These are phyloP conservation scores for Amphimedon queenslandica DNA, from an alignment of 37 sponge, comb jelly and placozoan genomes.

Conservation along the genomic window DNA sequence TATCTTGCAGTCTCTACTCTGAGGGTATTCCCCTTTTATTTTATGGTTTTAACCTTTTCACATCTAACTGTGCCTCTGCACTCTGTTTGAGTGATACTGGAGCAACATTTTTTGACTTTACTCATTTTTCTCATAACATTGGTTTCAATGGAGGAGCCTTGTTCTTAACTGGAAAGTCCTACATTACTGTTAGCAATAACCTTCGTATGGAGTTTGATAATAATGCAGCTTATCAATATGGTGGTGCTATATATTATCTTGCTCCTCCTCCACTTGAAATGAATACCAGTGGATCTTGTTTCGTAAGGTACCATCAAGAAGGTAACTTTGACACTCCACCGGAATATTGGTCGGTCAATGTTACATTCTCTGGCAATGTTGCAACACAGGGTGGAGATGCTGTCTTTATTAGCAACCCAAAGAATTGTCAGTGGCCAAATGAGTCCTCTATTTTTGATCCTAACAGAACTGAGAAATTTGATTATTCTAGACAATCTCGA, in stretches of 20 bases:
- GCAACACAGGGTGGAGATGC: slow-evolving; percentile 11
- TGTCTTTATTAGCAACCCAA: slow-evolving; percentile 2
- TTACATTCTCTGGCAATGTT: slow-evolving; percentile 10
- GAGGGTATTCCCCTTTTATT: slow-evolving; percentile 8
- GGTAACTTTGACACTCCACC: background rate
- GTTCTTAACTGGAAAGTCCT: slow-evolving; percentile 17
- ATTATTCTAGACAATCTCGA: background rate
- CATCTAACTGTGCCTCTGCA: background rate
- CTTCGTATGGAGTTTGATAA: slow-evolving; percentile 1
- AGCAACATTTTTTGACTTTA: background rate
- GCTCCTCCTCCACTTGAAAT: background rate
- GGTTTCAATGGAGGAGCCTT: slow-evolving; percentile 16
- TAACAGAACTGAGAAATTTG: background rate
- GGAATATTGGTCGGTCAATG: slow-evolving; percentile 15
- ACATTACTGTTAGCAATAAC: background rate
- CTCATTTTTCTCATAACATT: background rate
- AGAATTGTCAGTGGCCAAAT: slow-evolving; percentile 12
- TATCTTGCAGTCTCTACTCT: background rate
- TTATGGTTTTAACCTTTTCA: background rate
- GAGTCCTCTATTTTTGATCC: background rate
- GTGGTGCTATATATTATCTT: slow-evolving; percentile 28
- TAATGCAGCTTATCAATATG: slow-evolving; percentile 25
- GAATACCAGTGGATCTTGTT: background rate
- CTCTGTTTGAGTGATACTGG: background rate
- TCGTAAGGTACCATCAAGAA: slow-evolving; percentile 7